Percentiles rank a stretch among this genome's conserved stretches.
Evolutionary conservation across 2,888 invertebrate species (phyloP).

Genomic region (Mechanitis mazaeus): DNA sequence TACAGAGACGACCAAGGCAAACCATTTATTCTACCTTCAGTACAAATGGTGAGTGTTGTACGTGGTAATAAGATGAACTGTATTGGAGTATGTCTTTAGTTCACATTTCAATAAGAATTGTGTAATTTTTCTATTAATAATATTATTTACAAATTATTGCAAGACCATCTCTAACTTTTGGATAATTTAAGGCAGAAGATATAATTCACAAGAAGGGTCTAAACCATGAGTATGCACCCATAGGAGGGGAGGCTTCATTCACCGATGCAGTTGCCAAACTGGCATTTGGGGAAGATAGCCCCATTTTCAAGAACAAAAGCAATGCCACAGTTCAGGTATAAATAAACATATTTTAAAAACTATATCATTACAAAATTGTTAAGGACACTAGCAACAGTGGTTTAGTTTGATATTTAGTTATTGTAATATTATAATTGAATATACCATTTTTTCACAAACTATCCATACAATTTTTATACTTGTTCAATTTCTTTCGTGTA

Average conservation of each 20-base stretch:
- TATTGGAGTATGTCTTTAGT: too few species aligned
- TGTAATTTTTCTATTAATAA: too few species aligned
- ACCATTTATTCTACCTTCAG: conserved; percentile 94
- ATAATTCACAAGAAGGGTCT: conserved; percentile 79
- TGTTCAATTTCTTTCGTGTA: neutral
- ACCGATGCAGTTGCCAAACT: conserved; percentile 89
- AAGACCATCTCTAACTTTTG: too few species aligned
- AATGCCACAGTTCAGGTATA: conserved; percentile 83
- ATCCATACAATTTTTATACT: neutral
- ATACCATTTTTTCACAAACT: neutral
- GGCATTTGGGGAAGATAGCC: conserved; percentile 89
- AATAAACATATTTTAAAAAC: too few species aligned
- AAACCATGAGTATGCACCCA: conserved; percentile 97
- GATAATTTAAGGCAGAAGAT: conserved; percentile 84
- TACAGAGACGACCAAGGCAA: conserved; percentile 98
- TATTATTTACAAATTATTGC: too few species aligned
- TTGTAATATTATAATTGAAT: conserved; percentile 1
- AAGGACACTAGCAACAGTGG: too few species aligned
- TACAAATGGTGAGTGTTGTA: conserved; percentile 77
- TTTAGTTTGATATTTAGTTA: conserved; percentile 16
- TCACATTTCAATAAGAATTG: too few species aligned
- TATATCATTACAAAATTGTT: too few species aligned
- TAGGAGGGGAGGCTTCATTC: conserved; percentile 90
- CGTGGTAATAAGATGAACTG: neutral
- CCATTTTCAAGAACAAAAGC: conserved; percentile 80